These are phyloP conservation scores for Tholera decimalis DNA, from an alignment of 2,888 invertebrate species.

Conservation along the genomic window DNA sequence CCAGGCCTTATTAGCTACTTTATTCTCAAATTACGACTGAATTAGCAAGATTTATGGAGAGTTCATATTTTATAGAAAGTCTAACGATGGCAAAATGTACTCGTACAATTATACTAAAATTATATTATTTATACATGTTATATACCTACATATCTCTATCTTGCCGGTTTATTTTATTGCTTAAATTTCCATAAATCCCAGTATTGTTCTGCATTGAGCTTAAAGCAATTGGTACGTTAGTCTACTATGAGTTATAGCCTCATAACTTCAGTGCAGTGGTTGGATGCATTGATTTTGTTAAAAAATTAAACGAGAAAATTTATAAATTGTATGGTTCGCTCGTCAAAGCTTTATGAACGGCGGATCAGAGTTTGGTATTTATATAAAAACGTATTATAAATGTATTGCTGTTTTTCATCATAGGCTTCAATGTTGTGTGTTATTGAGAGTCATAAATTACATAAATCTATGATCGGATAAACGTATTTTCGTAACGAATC, in stretches of 20 bases:
- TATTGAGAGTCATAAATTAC: conserved; percentile 14
- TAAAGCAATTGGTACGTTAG: conserved; percentile 15
- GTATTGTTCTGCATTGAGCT: conserved; percentile 13
- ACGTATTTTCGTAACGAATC: conserved; percentile 34
- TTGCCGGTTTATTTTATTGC: neutral
- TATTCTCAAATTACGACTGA: conserved; percentile 8
- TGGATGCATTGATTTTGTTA: conserved; percentile 3
- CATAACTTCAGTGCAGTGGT: conserved; percentile 14
- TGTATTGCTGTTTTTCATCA: conserved; percentile 18
- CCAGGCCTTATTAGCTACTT: conserved; percentile 9
- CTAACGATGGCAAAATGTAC: neutral
- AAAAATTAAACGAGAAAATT: conserved; percentile 25
- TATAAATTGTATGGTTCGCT: conserved; percentile 10
- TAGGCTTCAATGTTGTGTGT: conserved; percentile 21
- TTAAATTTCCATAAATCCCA: conserved; percentile 2
- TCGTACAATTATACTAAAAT: neutral
- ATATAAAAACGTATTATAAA: conserved; percentile 9
- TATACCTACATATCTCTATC: neutral
- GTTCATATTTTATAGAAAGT: neutral
- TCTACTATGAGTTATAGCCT: conserved; percentile 17
- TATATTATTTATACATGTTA: no score
- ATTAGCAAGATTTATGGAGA: neutral
- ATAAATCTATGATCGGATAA: conserved; percentile 36
- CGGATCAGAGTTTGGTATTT: neutral
- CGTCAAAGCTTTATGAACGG: conserved; percentile 35